These are phyloP conservation scores for Cyphomyrus plagiostoma DNA, from an alignment of 2,113 vertebrate species.

Conservation along the genomic window DNA sequence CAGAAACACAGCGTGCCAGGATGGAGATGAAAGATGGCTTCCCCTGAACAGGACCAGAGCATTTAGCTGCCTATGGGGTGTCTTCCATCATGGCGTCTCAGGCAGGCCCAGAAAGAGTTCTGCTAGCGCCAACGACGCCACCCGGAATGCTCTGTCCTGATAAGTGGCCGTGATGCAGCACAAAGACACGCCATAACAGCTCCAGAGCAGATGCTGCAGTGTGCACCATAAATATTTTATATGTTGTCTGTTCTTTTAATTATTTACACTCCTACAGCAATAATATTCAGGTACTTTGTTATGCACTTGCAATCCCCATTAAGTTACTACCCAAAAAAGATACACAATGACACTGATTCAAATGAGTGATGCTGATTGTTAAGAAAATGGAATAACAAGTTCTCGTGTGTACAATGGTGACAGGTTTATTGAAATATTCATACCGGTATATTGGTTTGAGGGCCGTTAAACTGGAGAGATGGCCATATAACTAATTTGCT, in stretches of 20 bases:
- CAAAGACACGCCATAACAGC: background rate
- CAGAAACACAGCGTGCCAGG: background rate
- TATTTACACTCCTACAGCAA: slow-evolving; percentile 5
- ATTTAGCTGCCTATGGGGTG: background rate
- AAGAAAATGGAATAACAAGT: background rate
- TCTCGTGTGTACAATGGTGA: background rate
- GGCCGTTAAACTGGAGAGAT: background rate
- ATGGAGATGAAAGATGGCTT: background rate
- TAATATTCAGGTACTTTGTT: slow-evolving; percentile 7
- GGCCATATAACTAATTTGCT: background rate
- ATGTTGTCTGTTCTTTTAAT: slow-evolving; percentile 1
- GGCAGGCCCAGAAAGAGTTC: background rate
- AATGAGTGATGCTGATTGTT: slow-evolving; percentile 1
- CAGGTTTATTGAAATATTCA: background rate
- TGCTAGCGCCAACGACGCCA: background rate
- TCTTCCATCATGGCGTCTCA: background rate
- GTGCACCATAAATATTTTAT: slow-evolving; percentile 2
- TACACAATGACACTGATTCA: background rate
- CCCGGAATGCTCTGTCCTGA: background rate
- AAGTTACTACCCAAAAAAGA: background rate
- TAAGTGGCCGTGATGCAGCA: background rate
- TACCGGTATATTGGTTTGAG: background rate
- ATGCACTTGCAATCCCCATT: background rate
- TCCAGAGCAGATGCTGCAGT: slow-evolving; percentile 4
- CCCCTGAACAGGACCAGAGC: background rate